These are phyloP conservation scores for human DNA, from an alignment of 2,113 vertebrate genomes.

Conservation along the genomic window DNA sequence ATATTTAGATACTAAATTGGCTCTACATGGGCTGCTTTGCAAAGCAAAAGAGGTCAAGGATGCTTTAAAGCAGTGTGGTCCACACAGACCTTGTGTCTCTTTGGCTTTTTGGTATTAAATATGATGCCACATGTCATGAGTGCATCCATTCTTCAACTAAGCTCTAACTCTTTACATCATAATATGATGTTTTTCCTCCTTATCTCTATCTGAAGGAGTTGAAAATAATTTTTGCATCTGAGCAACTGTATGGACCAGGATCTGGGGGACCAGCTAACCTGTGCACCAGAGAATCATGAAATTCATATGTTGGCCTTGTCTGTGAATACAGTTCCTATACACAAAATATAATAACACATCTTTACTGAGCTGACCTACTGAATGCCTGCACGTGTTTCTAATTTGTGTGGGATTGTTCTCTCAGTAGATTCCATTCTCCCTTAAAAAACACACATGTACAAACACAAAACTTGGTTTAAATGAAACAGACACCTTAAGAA, in stretches of 20 bases:
- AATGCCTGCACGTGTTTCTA: slow-evolving; percentile 83
- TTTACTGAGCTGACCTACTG: slow-evolving; percentile 81
- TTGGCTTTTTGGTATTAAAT: neutral
- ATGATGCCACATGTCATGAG: neutral
- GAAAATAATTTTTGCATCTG: slow-evolving; percentile 42
- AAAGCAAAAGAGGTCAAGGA: neutral
- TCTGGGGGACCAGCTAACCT: slow-evolving; percentile 10
- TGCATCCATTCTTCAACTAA: neutral
- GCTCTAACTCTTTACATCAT: neutral
- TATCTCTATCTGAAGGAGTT: neutral
- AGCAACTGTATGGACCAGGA: neutral
- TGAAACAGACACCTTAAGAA: slow-evolving; percentile 82
- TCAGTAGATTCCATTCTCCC: slow-evolving; percentile 71
- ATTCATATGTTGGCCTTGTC: slow-evolving; percentile 61
- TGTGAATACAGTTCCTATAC: slow-evolving; percentile 80
- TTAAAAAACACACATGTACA: slow-evolving; percentile 42
- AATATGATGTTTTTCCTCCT: neutral
- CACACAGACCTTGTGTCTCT: neutral
- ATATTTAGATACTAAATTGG: neutral
- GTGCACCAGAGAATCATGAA: slow-evolving; percentile 77
- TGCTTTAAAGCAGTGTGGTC: neutral
- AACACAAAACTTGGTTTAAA: slow-evolving; percentile 79
- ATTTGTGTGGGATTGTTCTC: slow-evolving; percentile 81
- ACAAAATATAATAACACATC: slow-evolving; percentile 76
- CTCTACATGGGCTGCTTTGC: neutral